Base-by-base conservation (phyloP, 2,797 vertebrate genomes). In the Morelia viridis region DNA sequence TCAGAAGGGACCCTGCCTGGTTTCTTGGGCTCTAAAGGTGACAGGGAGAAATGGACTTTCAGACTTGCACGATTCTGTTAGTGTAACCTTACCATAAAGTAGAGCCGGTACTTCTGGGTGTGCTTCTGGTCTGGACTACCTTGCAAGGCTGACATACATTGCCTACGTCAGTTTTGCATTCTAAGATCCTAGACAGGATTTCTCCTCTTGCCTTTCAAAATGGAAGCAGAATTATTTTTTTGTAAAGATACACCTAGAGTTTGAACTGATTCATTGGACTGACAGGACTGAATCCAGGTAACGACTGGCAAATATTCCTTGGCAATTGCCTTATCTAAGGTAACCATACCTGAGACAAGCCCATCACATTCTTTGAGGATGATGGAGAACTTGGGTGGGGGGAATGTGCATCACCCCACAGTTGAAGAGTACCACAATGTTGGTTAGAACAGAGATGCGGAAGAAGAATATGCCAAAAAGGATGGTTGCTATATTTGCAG, bases 401-500 rank as follows among this genome's bases (percentile, higher is more conserved):
- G 10, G 1, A 28, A 56, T 57, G 56, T 46, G 31, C 22, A 56
- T 10, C 9, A 1, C 10, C 64, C 87, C 76, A 92, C 57, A 19
- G 7, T 56, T 68, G 86, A 3, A 0, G 86, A 0, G 4, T 22
- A 13, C 65, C 91, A 76, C 2, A 11, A 12, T 85, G 84, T 1
- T 4, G 80, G 60, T 13, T 65, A 85, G 3, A 91, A 24, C 0
- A 88, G 58, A 94, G 5, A 9, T 80, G 35, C 68, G 61, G 31
- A n/a, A 89, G 26, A 57, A 64, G 41, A 11, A 15, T 89, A 46
- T 3, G 64, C 90, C 68, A 76, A 90, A 93, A 88, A 50, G 10
- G 28, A 56, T 64, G 50, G 53, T 76, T 57, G 91, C 89, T 90
- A 22, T 65, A 76, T 31, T 86, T 90, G 46, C 5, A 93, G 89